Conservation (phyloP, 2,797 vertebrate genomes). For the Alectoris magna region DNA sequence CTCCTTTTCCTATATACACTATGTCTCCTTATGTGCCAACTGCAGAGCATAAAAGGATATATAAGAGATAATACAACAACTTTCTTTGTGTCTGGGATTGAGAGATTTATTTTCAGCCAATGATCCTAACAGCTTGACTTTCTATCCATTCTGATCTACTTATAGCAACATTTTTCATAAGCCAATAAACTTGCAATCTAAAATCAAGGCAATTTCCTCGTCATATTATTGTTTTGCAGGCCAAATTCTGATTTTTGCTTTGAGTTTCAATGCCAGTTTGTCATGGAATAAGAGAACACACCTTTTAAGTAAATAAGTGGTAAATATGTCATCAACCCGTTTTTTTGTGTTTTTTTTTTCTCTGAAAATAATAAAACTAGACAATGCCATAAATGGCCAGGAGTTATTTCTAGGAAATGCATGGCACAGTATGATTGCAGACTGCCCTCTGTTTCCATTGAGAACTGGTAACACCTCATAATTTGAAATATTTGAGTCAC, state of each 20-base stretch:
- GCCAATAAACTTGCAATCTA: neutral
- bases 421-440: neutral
- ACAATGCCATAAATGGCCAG: neutral
- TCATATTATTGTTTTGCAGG: neutral
- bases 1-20: neutral
- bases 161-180: neutral
- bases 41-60: neutral
- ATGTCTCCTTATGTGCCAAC: neutral
- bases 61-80: neutral
- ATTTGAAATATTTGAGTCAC: neutral
- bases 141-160: neutral
- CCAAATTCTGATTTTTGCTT: neutral
- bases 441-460: neutral
- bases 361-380: neutral
- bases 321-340: neutral
- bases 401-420: neutral
- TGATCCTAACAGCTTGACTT: neutral
- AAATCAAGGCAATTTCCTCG: neutral
- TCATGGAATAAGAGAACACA: neutral
- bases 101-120: neutral
- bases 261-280: neutral
- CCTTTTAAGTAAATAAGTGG: neutral
- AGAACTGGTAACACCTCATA: neutral
- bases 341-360: neutral
- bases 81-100: neutral